Evolutionary conservation across 2,797 vertebrate genomes (phyloP).

Genomic region (Ciconia nigra): DNA sequence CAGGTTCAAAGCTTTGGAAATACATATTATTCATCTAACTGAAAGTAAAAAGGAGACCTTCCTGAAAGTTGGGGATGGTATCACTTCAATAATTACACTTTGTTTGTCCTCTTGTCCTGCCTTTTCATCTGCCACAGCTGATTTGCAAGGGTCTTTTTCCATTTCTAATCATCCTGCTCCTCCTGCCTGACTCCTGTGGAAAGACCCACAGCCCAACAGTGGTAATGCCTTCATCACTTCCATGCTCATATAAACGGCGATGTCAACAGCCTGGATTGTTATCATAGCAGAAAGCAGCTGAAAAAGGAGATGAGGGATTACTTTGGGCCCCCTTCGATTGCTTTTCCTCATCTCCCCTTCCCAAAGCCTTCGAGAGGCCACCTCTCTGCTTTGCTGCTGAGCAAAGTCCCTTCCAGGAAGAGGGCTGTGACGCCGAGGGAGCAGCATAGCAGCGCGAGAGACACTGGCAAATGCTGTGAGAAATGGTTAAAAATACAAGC

Average conservation of each 20-base stretch:
- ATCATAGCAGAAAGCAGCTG: not conserved
- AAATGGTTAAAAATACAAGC: conserved; percentile 33
- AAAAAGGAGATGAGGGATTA: not conserved
- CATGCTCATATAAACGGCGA: not conserved
- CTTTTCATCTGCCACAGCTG: conserved; percentile 48
- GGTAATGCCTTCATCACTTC: conserved; percentile 22
- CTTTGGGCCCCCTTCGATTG: not conserved
- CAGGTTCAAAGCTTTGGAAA: not conserved
- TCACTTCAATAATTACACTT: not conserved
- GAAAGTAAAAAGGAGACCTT: not conserved
- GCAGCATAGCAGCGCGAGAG: accelerated
- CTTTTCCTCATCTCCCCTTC: not conserved
- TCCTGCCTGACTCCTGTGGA: conserved; percentile 74
- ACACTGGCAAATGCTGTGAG: not conserved
- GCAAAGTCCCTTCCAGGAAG: not conserved
- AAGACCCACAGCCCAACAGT: conserved; percentile 55
- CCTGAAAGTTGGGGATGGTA: not conserved
- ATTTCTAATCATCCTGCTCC: conserved; percentile 71
- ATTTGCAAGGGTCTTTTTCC: conserved; percentile 52
- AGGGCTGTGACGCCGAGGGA: not conserved
- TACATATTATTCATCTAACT: not conserved
- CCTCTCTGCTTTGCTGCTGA: not conserved
- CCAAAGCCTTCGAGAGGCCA: not conserved
- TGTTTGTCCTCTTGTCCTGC: conserved; percentile 38
- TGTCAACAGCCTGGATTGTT: conserved; percentile 35